Evolutionary conservation across 2,888 invertebrate species (phyloP), one percentile per base, ranked within the genome.

Genomic region (Conops quadrifasciatus): DNA sequence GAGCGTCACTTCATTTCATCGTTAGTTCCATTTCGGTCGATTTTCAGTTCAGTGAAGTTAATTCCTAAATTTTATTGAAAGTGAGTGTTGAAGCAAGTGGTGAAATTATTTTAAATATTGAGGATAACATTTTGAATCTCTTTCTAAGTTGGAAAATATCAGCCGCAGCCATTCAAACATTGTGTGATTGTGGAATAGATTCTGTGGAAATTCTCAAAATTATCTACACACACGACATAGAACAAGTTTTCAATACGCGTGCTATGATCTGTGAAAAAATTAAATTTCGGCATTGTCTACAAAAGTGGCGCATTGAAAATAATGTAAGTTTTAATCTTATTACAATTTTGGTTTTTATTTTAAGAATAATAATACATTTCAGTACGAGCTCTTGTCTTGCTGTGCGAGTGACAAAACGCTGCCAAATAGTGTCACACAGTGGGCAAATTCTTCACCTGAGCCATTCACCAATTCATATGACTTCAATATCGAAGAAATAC

Each of bases 321-420:
- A 24, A 58, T 24, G 58, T 58, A 26, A 58, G 58, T 58, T 58
- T 26, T 58, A 11, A 49, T 49, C 5, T 49, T 49, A 0, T 53
- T 19, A 53, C 21, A 45, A 45, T 45, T 15, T 45, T 45, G 9
- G 15, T 45, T 45, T 15, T 1, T 45, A 45, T 13, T 45, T 45
- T 45, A 45, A 45, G 45, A 45, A 45, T 45, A 13, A 15, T 45
- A 45, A 45, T 45, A 9, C 9, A 16, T 56, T 43, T 36, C 56
- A 67, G 66, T 36, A 36, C 36, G 15, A 13, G 2, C 47, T 45
- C 30, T 24, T 67, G 47, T 58, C 67, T 43, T 59, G 67, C 45
- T 67, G 59, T 45, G 59, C n/a, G 28, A 67, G 43, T 56, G 53
- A 67, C 66, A 67, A 26, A 43, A 67, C 66, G 28, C 2, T 56